Base-by-base conservation (phyloP, 2,888 invertebrate species). In the Myopa tessellatipennis region DNA sequence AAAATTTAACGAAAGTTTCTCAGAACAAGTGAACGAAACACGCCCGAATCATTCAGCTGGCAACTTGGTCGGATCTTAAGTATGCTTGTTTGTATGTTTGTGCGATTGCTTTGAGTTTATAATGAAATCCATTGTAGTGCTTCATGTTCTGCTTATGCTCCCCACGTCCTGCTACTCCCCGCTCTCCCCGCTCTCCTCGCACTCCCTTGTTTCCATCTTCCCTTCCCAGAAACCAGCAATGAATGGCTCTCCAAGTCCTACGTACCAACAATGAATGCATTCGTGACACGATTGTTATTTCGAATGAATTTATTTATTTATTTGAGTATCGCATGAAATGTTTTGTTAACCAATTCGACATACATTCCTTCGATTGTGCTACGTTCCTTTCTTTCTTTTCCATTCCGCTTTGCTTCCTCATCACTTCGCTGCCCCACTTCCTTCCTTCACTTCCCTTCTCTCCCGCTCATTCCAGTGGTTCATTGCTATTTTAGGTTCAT, bases 191-290 rank as follows among this genome's bases (percentile, higher is more conserved):
- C n/a, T n/a, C 45, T 6, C 55, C 55, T 6, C 55, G 8, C 10
- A 1, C 55, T 6, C 16, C 55, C 16, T n/a, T n/a, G n/a, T n/a
- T n/a, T 55, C 10, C 16, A 1, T n/a, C 55, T n/a, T 1, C 5
- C 55, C 5, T 4, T 26, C 26, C 26, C 26, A 26, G 26, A 1
- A 26, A 26, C 26, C 26, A 26, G 26, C 26, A 26, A 26, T 26
- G 26, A 26, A 26, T 26, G 26, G 26, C 26, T 26, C 26, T 26
- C 26, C 1, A 26, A 26, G 26, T 26, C 26, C 26, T 26, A 26
- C 26, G 26, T 26, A 26, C 26, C 55, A 55, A n/a, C 14, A n/a
- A 16, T 55, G 8, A n/a, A 12, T 76, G 78, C 50, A 68, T 55
- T 73, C 55, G 60, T 55, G 55, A 45, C 55, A 55, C n/a, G 55